These are phyloP conservation scores for Bucorvus abyssinicus DNA, from an alignment of 2,797 vertebrate species.

Conservation along the genomic window DNA sequence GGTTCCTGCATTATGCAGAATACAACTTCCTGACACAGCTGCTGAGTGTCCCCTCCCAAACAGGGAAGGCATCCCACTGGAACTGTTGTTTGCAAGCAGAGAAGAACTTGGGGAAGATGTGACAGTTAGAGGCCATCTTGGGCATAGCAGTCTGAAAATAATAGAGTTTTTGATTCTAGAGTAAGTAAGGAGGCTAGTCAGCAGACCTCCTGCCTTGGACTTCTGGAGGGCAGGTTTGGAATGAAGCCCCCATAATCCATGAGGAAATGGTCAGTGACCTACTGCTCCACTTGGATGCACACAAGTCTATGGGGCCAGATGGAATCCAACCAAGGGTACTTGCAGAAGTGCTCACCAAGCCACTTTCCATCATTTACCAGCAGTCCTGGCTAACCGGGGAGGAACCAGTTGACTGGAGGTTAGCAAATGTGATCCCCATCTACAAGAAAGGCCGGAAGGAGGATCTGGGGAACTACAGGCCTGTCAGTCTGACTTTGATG, in stretches of 20 bases:
- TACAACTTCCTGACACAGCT: neutral
- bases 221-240: neutral
- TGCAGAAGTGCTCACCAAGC: neutral
- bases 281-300: too few species aligned
- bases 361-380: neutral
- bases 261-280: too few species aligned
- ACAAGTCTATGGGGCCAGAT: neutral
- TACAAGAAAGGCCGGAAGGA: neutral
- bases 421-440: neutral
- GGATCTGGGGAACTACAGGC: neutral
- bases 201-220: neutral
- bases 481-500: neutral
- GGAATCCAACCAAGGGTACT: neutral
- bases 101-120: neutral
- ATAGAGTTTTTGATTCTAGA: neutral
- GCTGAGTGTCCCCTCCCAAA: neutral
- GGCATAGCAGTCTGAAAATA: neutral
- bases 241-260: neutral
- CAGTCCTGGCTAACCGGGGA: neutral
- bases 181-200: neutral
- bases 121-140: neutral
- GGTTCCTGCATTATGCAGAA: neutral
- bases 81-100: neutral
- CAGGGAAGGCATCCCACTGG: neutral
- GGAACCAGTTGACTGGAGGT: neutral